These are phyloP conservation scores for Pelmatolapia mariae DNA, from an alignment of 2,113 vertebrate genomes.

Conservation along the genomic window DNA sequence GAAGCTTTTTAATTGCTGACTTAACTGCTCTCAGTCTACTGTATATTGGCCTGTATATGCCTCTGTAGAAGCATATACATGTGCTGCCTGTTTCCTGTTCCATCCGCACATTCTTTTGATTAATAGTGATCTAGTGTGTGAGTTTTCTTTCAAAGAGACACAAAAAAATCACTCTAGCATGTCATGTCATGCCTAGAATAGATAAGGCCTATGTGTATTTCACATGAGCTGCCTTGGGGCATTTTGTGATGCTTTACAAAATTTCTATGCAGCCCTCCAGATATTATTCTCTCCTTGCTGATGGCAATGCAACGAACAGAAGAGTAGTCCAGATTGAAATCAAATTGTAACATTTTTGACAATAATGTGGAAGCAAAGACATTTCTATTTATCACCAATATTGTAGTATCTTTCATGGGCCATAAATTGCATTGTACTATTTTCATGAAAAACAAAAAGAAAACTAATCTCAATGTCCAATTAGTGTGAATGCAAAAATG, in stretches of 20 bases:
- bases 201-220: constrained; percentile 8
- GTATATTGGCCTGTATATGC: not conserved
- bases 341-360: not conserved
- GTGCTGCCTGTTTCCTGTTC: not conserved
- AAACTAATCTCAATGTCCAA: not conserved
- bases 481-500: not conserved
- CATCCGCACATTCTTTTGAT: not conserved
- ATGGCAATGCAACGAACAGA: not conserved
- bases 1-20: not conserved
- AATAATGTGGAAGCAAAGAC: not conserved
- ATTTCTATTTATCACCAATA: not conserved
- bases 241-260: constrained; percentile 14
- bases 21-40: not conserved
- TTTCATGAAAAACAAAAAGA: not conserved
- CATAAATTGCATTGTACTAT: not conserved
- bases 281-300: not conserved
- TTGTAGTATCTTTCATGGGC: not conserved
- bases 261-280: not conserved
- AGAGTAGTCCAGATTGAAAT: not conserved
- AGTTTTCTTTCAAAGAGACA: not conserved
- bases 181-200: not conserved
- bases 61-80: not conserved
- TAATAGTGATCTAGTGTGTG: not conserved
- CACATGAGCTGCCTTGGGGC: constrained; percentile 20
- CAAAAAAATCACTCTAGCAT: not conserved